Percentiles rank a stretch among this genome's conserved stretches.
Evolutionary conservation across 1,140 invertebrate genomes (phyloP).

Genomic region (Melitaea cinxia): DNA sequence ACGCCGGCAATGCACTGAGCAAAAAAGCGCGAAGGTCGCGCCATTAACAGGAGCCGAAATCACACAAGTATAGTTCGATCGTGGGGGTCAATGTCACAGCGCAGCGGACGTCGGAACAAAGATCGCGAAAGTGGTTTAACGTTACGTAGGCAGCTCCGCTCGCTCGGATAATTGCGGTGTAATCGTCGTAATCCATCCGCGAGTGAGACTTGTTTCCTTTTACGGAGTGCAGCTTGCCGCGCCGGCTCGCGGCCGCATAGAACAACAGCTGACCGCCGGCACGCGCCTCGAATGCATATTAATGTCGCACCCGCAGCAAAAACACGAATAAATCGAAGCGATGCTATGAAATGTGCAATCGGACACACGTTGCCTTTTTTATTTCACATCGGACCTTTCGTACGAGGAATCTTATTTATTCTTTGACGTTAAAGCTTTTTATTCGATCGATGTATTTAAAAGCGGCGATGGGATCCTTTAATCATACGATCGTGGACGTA

Average conservation of each 20-base stretch:
- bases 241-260: slow-evolving; percentile 63
- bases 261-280: slow-evolving; percentile 76
- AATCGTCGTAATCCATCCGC: slow-evolving; percentile 76
- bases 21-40: slow-evolving; percentile 46
- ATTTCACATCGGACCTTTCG: slow-evolving; percentile 1
- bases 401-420: not conserved
- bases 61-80: slow-evolving; percentile 56
- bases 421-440: not conserved
- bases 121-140: slow-evolving; percentile 74
- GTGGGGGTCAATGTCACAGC: slow-evolving; percentile 68
- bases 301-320: slow-evolving; percentile 67
- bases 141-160: slow-evolving; percentile 52
- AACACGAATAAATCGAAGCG: slow-evolving; percentile 71
- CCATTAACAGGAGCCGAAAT: slow-evolving; percentile 63
- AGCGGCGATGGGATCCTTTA: not conserved
- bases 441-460: slow-evolving; percentile 11
- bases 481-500: slow-evolving; percentile 4
- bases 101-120: slow-evolving; percentile 51
- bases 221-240: slow-evolving; percentile 72
- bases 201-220: slow-evolving; percentile 66
- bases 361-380: slow-evolving; percentile 24
- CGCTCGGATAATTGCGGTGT: slow-evolving; percentile 73
- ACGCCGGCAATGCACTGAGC: slow-evolving; percentile 29
- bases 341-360: slow-evolving; percentile 35
- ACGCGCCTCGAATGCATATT: slow-evolving; percentile 74